These are phyloP conservation scores for Pterocles gutturalis DNA, from an alignment of 2,113 vertebrate genomes.

Conservation along the genomic window DNA sequence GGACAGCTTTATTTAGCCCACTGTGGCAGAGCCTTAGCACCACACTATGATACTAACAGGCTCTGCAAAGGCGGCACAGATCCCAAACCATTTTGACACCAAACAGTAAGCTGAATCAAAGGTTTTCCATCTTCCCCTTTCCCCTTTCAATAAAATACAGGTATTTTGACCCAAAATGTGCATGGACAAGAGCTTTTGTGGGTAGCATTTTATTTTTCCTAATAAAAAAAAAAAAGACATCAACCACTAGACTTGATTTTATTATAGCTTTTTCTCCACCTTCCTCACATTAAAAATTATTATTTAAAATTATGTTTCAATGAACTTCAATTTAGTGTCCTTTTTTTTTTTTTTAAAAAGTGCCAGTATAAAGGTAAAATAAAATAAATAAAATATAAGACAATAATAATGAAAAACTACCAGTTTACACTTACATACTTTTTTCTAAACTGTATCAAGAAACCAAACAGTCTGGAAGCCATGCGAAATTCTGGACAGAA, in stretches of 20 bases:
- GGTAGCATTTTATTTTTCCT: background rate
- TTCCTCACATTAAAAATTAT: background rate
- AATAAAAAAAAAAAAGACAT: background rate
- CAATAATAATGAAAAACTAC: background rate
- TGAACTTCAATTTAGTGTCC: background rate
- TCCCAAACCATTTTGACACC: background rate
- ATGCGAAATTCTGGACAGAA: background rate
- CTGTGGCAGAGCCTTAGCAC: background rate
- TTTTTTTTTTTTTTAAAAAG: background rate
- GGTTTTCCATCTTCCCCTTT: background rate
- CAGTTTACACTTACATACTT: background rate
- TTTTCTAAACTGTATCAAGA: background rate
- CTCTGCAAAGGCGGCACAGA: background rate
- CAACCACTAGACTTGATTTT: background rate
- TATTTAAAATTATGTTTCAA: background rate
- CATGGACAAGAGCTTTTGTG: background rate
- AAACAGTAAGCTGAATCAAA: background rate
- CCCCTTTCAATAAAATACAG: background rate
- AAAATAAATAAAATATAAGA: background rate
- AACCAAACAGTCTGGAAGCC: background rate
- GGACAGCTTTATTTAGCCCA: background rate
- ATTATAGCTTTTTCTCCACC: background rate
- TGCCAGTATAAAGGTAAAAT: background rate
- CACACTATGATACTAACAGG: background rate
- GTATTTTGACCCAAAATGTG: background rate